Evolutionary conservation across 2,113 vertebrate species (phyloP).

Genomic region (Nyctereutes procyonoides): DNA sequence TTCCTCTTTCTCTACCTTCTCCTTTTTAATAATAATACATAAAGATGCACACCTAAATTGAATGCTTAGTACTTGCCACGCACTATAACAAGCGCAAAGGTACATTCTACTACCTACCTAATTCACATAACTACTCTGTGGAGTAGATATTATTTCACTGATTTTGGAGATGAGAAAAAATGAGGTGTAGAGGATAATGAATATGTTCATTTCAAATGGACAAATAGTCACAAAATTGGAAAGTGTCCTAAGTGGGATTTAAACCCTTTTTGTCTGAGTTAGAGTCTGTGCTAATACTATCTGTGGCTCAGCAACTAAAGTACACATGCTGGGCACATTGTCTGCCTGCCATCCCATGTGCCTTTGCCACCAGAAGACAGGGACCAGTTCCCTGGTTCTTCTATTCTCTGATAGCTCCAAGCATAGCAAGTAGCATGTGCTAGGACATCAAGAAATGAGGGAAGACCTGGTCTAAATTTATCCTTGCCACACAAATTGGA

Average conservation of each 20-base stretch:
- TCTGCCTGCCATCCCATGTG: not conserved
- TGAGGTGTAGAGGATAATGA: not conserved
- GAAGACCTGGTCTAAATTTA: not conserved
- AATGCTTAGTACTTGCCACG: not conserved
- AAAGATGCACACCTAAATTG: not conserved
- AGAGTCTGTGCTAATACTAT: not conserved
- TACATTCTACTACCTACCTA: not conserved
- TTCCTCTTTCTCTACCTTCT: not conserved
- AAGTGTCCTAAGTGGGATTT: not conserved
- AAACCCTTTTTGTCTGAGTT: not conserved
- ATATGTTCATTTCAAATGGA: not conserved
- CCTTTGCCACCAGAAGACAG: not conserved
- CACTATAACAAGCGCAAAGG: not conserved
- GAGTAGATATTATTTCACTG: not conserved
- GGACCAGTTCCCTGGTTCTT: not conserved
- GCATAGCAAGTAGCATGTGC: not conserved
- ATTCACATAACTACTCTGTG: not conserved
- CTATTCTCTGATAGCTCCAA: not conserved
- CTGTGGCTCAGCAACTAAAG: not conserved
- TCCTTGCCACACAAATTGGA: not conserved
- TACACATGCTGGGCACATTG: rapidly evolving
- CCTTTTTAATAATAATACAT: not conserved
- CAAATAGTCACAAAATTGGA: not conserved
- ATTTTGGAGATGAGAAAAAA: not conserved
- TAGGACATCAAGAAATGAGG: not conserved